phyloP scores from a whole-genome alignment of 1,140 invertebrate species.

The Dendroctonus ponderosae region DNA sequence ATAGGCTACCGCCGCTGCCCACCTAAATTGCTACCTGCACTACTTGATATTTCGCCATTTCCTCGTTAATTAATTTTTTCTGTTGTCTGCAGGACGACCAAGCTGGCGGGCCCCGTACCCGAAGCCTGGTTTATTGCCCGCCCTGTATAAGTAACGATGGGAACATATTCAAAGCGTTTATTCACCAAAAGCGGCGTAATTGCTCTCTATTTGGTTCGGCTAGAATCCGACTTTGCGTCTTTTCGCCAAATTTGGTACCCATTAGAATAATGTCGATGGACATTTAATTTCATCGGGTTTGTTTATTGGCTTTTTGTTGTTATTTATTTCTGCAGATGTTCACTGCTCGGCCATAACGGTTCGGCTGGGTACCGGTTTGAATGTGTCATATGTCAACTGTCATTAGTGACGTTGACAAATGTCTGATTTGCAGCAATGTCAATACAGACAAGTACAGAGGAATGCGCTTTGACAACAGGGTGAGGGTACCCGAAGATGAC shows the following conservation, averaged over 20 bases:
- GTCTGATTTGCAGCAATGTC: too few species aligned
- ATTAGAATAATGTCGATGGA: slow-evolving; percentile 32
- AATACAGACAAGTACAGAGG: too few species aligned
- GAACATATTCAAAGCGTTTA: slow-evolving; percentile 23
- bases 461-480: too few species aligned
- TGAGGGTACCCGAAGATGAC: background rate
- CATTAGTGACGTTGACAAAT: background rate
- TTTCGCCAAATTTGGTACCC: slow-evolving; percentile 31
- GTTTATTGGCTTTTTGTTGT: slow-evolving; percentile 25
- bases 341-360: too few species aligned
- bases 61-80: too few species aligned
- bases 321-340: slow-evolving; percentile 6
- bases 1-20: too few species aligned
- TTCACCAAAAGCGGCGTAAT: slow-evolving; percentile 15
- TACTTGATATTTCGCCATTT: too few species aligned
- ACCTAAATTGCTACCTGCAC: too few species aligned
- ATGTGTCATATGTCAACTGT: slow-evolving; percentile 1
- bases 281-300: slow-evolving; percentile 28
- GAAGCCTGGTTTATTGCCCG: background rate
- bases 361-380: background rate
- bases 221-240: slow-evolving; percentile 24
- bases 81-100: too few species aligned
- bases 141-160: slow-evolving; percentile 25
- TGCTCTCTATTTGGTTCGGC: slow-evolving; percentile 19
- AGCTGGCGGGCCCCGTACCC: too few species aligned